These are phyloP conservation scores for Ectemnius lituratus DNA, from an alignment of 2,888 invertebrate species.

Conservation along the genomic window DNA sequence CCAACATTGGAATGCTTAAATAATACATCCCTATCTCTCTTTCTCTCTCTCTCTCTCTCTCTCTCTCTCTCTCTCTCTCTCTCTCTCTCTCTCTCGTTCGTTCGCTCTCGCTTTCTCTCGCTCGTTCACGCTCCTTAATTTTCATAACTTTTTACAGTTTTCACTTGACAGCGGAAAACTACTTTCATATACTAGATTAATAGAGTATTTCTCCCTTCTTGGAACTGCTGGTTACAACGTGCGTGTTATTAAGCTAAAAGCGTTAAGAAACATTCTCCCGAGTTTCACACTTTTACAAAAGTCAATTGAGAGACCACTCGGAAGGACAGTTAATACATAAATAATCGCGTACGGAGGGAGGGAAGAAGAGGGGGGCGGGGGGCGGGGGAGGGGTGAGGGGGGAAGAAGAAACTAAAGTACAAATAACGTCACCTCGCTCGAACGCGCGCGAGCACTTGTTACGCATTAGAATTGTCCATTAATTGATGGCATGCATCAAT, in stretches of 20 bases:
- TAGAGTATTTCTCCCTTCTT: conserved; percentile 25
- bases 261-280: conserved; percentile 3
- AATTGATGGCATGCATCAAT: not conserved
- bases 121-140: conserved; percentile 10
- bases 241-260: conserved; percentile 41
- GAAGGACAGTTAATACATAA: too few relatives aligned
- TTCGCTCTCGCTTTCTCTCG: too few relatives aligned
- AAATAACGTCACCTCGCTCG: too few relatives aligned
- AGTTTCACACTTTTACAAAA: too few relatives aligned
- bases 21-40: conserved; percentile 28
- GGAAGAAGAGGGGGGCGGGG: too few relatives aligned
- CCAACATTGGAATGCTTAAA: conserved; percentile 44
- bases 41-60: not conserved
- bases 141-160: conserved; percentile 18
- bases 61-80: not conserved
- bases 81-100: too few relatives aligned
- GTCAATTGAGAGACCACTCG: too few relatives aligned
- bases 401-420: too few relatives aligned
- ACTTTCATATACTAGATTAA: conserved; percentile 40
- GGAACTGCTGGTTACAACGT: conserved; percentile 45
- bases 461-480: too few relatives aligned
- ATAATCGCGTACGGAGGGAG: too few relatives aligned
- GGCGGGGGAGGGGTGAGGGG: too few relatives aligned
- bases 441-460: too few relatives aligned
- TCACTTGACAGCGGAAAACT: conserved; percentile 14